These are phyloP conservation scores for Rhinolophus sinicus DNA, from an alignment of 2,113 vertebrate species.

Conservation along the genomic window DNA sequence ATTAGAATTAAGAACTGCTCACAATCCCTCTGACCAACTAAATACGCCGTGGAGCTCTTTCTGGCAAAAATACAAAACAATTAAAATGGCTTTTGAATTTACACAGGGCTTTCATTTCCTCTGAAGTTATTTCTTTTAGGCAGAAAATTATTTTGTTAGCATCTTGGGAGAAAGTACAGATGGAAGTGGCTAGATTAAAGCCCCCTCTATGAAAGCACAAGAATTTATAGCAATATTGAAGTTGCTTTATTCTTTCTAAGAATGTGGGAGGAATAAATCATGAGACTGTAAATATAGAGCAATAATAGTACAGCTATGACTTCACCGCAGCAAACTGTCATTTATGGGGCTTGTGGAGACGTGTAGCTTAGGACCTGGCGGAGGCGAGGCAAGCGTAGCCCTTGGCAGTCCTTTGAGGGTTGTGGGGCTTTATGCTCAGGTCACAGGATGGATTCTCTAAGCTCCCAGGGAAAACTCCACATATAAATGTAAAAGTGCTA, in stretches of 20 bases:
- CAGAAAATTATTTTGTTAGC: constrained; percentile 54
- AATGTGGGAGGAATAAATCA: neutral
- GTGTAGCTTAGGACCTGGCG: rapidly evolving
- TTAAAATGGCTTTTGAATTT: constrained; percentile 34
- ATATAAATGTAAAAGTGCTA: rapidly evolving
- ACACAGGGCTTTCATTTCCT: neutral
- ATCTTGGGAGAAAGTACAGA: constrained; percentile 59
- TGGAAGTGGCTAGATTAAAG: constrained; percentile 35
- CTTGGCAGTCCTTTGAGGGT: rapidly evolving
- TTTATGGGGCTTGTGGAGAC: rapidly evolving
- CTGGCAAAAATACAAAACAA: constrained; percentile 8
- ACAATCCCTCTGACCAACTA: neutral
- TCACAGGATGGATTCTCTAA: neutral
- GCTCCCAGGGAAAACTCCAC: rapidly evolving
- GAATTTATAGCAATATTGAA: constrained; percentile 3
- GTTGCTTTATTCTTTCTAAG: constrained; percentile 21
- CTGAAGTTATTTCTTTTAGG: constrained; percentile 54
- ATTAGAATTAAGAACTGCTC: neutral
- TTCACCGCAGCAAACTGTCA: rapidly evolving
- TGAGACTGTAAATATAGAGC: neutral
- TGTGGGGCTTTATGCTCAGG: rapidly evolving
- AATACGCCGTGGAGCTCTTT: neutral
- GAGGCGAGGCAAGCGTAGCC: rapidly evolving
- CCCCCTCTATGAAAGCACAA: neutral
- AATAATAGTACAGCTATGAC: neutral